Percentiles rank a stretch among this genome's conserved stretches.
phyloP scores from a whole-genome alignment of 2,113 vertebrate genomes.

The Gallinago jamesoni region DNA sequence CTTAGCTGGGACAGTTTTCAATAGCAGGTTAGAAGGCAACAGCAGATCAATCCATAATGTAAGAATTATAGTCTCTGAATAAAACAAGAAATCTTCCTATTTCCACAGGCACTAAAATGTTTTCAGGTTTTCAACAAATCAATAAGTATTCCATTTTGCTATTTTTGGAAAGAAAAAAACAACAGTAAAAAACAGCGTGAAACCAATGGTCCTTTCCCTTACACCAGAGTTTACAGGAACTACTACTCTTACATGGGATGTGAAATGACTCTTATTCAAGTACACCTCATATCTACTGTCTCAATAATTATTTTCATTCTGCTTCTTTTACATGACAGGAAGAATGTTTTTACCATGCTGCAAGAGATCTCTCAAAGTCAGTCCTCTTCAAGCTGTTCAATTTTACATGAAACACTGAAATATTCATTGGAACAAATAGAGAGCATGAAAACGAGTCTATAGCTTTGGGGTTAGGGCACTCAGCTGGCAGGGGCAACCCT shows the following conservation, averaged over 20 bases:
- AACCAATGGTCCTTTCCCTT: background rate
- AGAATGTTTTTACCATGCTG: background rate
- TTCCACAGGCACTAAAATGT: background rate
- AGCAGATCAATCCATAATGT: background rate
- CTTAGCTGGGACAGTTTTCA: background rate
- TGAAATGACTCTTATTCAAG: background rate
- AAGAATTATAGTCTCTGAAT: background rate
- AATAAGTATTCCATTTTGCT: background rate
- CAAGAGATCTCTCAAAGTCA: background rate
- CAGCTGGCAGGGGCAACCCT: background rate
- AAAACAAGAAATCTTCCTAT: background rate
- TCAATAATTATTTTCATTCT: background rate
- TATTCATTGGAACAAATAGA: slow-evolving; percentile 36
- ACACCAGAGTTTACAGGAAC: background rate
- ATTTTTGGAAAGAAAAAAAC: background rate
- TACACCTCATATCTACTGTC: background rate
- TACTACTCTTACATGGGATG: background rate
- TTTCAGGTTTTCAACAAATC: background rate
- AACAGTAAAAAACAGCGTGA: background rate
- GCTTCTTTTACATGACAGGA: background rate
- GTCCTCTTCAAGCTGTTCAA: background rate
- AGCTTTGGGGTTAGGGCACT: background rate
- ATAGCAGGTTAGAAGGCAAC: background rate
- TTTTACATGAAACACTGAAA: slow-evolving; percentile 27
- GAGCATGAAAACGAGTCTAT: background rate